phyloP scores from a whole-genome alignment of 2,113 vertebrate species.

The Martes martes region DNA sequence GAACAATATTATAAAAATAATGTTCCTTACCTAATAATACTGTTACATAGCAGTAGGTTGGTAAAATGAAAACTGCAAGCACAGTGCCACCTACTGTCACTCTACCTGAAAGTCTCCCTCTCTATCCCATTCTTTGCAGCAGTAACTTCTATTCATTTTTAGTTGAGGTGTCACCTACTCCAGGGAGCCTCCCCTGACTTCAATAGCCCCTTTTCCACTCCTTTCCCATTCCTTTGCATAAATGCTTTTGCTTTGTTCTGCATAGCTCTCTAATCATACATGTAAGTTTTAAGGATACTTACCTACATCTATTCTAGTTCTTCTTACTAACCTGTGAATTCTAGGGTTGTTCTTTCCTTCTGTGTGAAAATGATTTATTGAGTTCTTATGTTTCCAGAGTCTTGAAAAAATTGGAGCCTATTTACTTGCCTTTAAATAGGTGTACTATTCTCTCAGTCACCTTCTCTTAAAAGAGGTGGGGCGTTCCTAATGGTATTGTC shows the following conservation, averaged over 20 bases:
- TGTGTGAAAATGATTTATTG: background rate
- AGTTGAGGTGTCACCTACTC: background rate
- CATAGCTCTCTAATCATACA: background rate
- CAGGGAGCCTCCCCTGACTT: background rate
- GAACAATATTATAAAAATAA: background rate
- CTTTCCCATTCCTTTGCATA: background rate
- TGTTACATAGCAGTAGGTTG: background rate
- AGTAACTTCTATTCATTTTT: background rate
- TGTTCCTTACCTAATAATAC: background rate
- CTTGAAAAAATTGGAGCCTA: background rate
- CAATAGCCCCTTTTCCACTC: background rate
- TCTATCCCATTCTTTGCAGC: background rate
- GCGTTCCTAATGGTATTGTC: background rate
- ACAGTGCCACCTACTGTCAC: background rate
- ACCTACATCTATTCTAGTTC: background rate
- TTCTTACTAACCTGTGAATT: background rate
- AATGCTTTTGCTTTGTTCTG: background rate
- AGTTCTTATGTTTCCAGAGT: background rate
- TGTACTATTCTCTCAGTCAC: background rate
- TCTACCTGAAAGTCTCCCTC: background rate
- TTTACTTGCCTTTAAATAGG: background rate
- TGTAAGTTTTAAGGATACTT: background rate
- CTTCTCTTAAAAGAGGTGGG: background rate
- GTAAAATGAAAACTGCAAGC: background rate
- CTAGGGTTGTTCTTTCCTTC: background rate